A percentile compares a stretch with the other conserved stretches of the same genome.
These are phyloP conservation scores for Trichogramma evanescens DNA, from an alignment of 2,888 invertebrate species.

Conservation along the genomic window DNA sequence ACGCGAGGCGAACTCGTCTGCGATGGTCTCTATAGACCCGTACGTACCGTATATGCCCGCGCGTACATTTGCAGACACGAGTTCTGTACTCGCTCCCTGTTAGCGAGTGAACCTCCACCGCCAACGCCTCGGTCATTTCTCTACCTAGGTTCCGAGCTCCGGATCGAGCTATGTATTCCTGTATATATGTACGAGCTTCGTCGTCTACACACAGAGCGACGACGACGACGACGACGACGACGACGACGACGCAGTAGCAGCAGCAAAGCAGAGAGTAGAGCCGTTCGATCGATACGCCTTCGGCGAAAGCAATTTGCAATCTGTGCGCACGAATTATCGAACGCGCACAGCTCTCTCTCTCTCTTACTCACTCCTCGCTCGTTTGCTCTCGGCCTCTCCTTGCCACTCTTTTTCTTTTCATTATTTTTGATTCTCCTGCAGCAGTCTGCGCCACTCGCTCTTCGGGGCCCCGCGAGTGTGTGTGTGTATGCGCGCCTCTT, in stretches of 20 bases:
- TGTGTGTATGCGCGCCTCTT: background rate
- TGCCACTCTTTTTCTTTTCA: background rate
- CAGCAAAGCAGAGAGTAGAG: background rate
- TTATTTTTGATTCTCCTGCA: background rate
- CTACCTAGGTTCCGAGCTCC: background rate
- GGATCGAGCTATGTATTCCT: background rate
- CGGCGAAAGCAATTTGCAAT: constrained; percentile 21
- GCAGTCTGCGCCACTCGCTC: background rate
- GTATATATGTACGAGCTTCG: too few relatives aligned
- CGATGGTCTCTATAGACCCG: too few relatives aligned
- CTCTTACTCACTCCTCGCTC: background rate
- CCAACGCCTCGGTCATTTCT: constrained; percentile 1
- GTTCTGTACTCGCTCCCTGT: too few relatives aligned
- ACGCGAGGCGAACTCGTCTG: too few relatives aligned
- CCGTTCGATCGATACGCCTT: constrained; percentile 22
- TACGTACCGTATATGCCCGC: too few relatives aligned
- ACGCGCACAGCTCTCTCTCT: constrained; percentile 4
- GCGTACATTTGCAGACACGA: too few relatives aligned
- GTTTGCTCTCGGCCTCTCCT: background rate
- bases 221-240: constrained; percentile 3
- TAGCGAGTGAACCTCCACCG: background rate
- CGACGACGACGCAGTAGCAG: constrained; percentile 14
- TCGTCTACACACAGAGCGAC: too few relatives aligned
- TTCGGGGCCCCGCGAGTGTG: too few relatives aligned
- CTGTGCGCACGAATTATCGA: constrained; percentile 16